phyloP scores from a whole-genome alignment of 2,888 invertebrate species.

The Thecocarcelia acutangulata region DNA sequence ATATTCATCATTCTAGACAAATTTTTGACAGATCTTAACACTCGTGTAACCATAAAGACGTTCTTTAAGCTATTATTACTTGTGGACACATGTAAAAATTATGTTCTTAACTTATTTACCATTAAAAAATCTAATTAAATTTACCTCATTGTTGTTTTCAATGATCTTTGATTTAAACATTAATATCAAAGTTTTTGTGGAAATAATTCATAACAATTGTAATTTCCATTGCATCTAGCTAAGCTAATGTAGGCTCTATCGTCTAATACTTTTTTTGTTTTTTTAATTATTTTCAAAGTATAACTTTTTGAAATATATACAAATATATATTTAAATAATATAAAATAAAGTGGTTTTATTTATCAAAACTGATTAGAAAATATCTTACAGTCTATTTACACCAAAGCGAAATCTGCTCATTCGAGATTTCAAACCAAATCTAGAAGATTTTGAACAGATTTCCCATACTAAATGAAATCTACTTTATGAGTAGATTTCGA shows the following conservation, averaged over 20 bases:
- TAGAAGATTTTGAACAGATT: too few relatives aligned
- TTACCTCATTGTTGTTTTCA: not conserved
- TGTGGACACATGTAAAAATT: too few relatives aligned
- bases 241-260: constrained; percentile 46
- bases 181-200: constrained; percentile 19
- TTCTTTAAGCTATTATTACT: too few relatives aligned
- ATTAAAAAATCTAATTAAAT: not conserved
- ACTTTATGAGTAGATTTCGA: too few relatives aligned
- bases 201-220: constrained; percentile 27
- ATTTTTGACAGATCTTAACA: too few relatives aligned
- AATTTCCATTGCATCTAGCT: constrained; percentile 57
- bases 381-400: too few relatives aligned
- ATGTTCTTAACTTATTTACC: too few relatives aligned
- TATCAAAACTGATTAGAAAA: not conserved
- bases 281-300: constrained; percentile 61
- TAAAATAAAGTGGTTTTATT: constrained; percentile 45
- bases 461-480: too few relatives aligned
- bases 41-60: too few relatives aligned
- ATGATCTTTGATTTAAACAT: constrained; percentile 23
- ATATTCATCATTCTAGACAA: too few relatives aligned
- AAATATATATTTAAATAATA: constrained; percentile 52
- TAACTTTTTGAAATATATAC: constrained; percentile 69
- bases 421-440: too few relatives aligned
- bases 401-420: too few relatives aligned
- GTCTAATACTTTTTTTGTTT: constrained; percentile 5